phyloP scores from a whole-genome alignment of 2,888 invertebrate genomes.

The Xanthorhoe designata region DNA sequence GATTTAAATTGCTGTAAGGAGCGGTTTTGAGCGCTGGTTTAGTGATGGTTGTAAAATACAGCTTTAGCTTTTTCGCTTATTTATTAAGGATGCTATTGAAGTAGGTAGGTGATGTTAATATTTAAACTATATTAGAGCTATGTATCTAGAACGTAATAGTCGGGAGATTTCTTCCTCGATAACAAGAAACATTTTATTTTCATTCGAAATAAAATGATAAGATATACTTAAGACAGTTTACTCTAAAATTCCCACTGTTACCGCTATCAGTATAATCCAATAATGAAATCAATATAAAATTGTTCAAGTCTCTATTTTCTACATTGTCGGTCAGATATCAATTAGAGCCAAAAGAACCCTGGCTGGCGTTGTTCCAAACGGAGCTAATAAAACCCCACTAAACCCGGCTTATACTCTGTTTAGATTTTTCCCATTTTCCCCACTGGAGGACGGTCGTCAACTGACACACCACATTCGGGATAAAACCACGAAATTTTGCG shows the following conservation, averaged over 20 bases:
- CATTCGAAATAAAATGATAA: background rate
- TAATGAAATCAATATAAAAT: slow-evolving; percentile 40
- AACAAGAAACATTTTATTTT: background rate
- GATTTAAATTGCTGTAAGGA: slow-evolving; percentile 36
- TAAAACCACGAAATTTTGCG: slow-evolving; percentile 55
- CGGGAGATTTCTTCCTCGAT: background rate
- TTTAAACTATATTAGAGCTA: background rate
- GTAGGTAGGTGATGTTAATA: background rate
- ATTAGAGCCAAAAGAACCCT: slow-evolving; percentile 69
- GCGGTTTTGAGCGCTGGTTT: slow-evolving; percentile 26
- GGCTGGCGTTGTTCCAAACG: slow-evolving; percentile 74
- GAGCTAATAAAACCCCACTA: slow-evolving; percentile 77
- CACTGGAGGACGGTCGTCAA: slow-evolving; percentile 48
- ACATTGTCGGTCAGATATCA: slow-evolving; percentile 77
- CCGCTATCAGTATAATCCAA: slow-evolving; percentile 1
- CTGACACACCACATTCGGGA: slow-evolving; percentile 63
- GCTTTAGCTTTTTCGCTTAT: slow-evolving; percentile 12
- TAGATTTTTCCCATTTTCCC: slow-evolving; percentile 68
- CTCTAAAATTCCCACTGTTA: background rate
- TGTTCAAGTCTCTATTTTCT: slow-evolving; percentile 55
- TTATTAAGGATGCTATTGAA: slow-evolving; percentile 11
- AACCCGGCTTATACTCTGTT: slow-evolving; percentile 74
- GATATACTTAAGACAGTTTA: background rate
- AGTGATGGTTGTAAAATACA: slow-evolving; percentile 27
- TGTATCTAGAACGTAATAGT: background rate